Conservation (phyloP, 2,888 invertebrate species). For the Synergus laeviventris region DNA sequence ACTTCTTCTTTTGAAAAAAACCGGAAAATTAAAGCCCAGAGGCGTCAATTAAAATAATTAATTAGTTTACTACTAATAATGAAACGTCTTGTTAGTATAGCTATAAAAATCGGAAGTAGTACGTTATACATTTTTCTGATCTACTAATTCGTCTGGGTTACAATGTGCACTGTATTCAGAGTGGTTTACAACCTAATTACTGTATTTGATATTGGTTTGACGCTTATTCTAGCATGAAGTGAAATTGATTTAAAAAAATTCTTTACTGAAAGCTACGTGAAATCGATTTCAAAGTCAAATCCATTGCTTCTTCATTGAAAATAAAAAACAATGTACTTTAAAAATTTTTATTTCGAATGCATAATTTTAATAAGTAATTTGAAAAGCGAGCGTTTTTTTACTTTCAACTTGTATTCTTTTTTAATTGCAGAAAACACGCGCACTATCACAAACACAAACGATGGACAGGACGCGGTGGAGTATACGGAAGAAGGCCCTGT, state of each 20-base stretch:
- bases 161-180: neutral
- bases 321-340: neutral
- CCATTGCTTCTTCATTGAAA: neutral
- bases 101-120: neutral
- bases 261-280: neutral
- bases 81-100: neutral
- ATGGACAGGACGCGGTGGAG: constrained; percentile 74
- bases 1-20: too few relatives aligned
- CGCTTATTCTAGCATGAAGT: neutral
- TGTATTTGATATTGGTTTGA: neutral
- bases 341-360: too few relatives aligned
- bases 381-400: neutral
- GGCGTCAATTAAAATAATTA: constrained; percentile 1
- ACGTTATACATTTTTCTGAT: neutral
- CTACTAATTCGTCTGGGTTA: neutral
- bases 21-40: neutral
- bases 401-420: constrained; percentile 43
- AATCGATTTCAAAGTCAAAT: neutral
- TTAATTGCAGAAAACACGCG: constrained; percentile 63
- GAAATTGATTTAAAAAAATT: neutral
- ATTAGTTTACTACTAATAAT: neutral
- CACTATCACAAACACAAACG: constrained; percentile 54
- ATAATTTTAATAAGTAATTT: neutral
- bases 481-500: constrained; percentile 70
- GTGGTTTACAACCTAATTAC: neutral